These are phyloP conservation scores for Hydrophis major DNA, from an alignment of 2,797 vertebrate species.

Conservation along the genomic window DNA sequence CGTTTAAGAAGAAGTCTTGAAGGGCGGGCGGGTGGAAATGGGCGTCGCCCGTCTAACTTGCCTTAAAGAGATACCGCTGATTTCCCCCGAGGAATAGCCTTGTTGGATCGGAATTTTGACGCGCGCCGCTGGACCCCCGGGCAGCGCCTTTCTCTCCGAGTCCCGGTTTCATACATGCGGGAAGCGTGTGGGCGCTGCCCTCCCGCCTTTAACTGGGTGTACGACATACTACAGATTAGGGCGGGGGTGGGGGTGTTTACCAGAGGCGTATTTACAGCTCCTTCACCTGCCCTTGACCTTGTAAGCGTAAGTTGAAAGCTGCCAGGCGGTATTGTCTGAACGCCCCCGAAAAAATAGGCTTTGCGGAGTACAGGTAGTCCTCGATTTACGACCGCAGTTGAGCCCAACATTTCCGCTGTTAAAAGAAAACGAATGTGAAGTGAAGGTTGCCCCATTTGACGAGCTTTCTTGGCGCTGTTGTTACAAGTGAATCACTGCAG, in stretches of 20 bases:
- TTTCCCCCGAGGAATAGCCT: neutral
- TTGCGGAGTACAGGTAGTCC: neutral
- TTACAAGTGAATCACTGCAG: neutral
- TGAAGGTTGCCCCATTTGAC: neutral
- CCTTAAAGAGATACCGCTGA: conserved; percentile 21
- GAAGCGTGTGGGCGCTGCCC: neutral
- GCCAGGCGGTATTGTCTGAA: neutral
- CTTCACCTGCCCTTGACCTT: neutral
- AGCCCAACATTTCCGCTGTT: neutral
- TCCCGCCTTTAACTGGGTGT: no score
- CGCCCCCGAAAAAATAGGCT: neutral
- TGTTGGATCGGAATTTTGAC: neutral
- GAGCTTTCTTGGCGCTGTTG: neutral
- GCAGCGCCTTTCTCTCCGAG: neutral
- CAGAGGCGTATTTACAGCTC: neutral
- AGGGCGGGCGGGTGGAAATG: neutral
- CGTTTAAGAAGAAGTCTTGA: neutral
- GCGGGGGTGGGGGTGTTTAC: neutral
- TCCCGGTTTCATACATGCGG: no score
- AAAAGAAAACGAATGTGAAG: neutral
- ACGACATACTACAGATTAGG: neutral
- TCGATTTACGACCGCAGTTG: neutral
- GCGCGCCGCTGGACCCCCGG: neutral
- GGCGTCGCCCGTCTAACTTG: neutral
- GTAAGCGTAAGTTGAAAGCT: neutral